Conservation (phyloP, 2,113 vertebrate genomes). For the Gobius niger region DNA sequence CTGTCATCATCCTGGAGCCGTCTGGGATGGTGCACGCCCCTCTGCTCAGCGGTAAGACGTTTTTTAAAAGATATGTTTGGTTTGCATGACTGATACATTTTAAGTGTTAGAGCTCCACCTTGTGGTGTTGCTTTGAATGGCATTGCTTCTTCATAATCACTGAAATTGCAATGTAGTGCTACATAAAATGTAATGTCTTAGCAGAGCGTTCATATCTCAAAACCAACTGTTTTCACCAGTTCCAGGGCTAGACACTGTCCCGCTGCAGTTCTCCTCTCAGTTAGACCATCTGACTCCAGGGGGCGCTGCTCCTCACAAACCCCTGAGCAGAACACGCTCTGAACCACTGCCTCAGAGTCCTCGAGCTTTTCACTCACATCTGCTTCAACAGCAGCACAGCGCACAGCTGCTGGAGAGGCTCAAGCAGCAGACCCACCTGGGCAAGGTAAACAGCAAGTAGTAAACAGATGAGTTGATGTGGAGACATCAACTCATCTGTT, state of each 20-base stretch:
- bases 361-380: slow-evolving; percentile 79
- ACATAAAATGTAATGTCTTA: too few species aligned
- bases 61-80: too few species aligned
- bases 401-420: slow-evolving; percentile 76
- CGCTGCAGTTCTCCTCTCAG: slow-evolving; percentile 82
- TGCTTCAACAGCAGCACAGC: slow-evolving; percentile 84
- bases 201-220: not conserved
- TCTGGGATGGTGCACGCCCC: slow-evolving; percentile 79
- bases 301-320: slow-evolving; percentile 81
- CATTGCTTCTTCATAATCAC: too few species aligned
- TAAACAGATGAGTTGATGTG: too few species aligned
- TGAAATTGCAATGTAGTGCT: too few species aligned
- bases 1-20: slow-evolving; percentile 90
- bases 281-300: slow-evolving; percentile 74
- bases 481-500: not conserved
- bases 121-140: slow-evolving; percentile 34
- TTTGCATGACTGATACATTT: not conserved
- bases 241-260: slow-evolving; percentile 82
- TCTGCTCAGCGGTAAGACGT: slow-evolving; percentile 81
- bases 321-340: slow-evolving; percentile 90
- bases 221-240: slow-evolving; percentile 56
- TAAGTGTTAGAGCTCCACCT: slow-evolving; percentile 40
- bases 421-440: slow-evolving; percentile 65
- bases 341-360: slow-evolving; percentile 90
- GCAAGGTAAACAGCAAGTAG: too few species aligned